Conservation (phyloP, 2,888 invertebrate genomes). For the Macrostomum cliftonense region DNA sequence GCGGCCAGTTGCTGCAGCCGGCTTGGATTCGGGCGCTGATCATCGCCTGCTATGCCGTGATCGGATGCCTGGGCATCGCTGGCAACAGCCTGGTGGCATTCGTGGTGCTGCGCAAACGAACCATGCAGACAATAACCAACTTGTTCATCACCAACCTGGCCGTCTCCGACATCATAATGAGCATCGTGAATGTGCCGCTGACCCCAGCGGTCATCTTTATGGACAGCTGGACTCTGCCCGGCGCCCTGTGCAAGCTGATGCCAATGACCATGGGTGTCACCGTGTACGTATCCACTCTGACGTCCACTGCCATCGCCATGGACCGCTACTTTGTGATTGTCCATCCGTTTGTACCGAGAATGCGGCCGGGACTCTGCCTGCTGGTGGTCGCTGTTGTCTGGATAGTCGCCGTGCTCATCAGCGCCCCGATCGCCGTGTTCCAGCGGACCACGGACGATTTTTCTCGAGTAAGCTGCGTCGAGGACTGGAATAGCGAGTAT, state of each 20-base stretch:
- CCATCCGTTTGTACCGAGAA: slow-evolving; percentile 74
- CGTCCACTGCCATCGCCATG: slow-evolving; percentile 84
- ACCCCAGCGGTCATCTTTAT: slow-evolving; percentile 83
- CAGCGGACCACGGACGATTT: slow-evolving; percentile 13
- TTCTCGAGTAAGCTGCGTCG: slow-evolving; percentile 36
- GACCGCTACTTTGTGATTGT: slow-evolving; percentile 93
- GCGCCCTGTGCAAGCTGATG: slow-evolving; percentile 69
- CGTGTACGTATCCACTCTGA: slow-evolving; percentile 88
- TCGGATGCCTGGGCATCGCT: slow-evolving; percentile 58
- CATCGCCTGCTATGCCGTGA: slow-evolving; percentile 54
- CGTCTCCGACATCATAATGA: slow-evolving; percentile 75
- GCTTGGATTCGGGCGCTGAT: slow-evolving; percentile 40
- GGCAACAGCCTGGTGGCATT: slow-evolving; percentile 57
- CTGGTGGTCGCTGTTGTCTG: slow-evolving; percentile 70
- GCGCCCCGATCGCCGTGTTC: slow-evolving; percentile 71
- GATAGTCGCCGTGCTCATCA: slow-evolving; percentile 66
- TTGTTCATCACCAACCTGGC: slow-evolving; percentile 90
- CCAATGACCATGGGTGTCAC: slow-evolving; percentile 64
- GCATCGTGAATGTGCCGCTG: slow-evolving; percentile 78
- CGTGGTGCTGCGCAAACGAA: slow-evolving; percentile 74
- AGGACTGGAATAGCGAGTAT: slow-evolving; percentile 50
- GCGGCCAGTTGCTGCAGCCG: no score
- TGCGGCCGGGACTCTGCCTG: slow-evolving; percentile 68
- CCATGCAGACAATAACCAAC: slow-evolving; percentile 95
- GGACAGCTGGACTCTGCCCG: slow-evolving; percentile 75